phyloP scores from a whole-genome alignment of 2,797 vertebrate species.

The Chelonia mydas region DNA sequence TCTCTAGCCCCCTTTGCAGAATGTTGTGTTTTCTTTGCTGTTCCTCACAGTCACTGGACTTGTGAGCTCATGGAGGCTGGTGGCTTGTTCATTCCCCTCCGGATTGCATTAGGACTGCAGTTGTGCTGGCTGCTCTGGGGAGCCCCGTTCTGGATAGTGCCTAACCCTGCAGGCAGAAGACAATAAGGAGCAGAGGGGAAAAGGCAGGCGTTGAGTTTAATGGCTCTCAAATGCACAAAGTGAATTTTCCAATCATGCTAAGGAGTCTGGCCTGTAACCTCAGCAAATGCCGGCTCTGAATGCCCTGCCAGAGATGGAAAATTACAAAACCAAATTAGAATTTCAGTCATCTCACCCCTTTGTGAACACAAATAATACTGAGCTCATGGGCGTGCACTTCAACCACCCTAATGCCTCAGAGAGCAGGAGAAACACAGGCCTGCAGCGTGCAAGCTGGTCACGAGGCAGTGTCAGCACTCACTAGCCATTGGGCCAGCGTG shows the following conservation, averaged over 20 bases:
- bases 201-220: background rate
- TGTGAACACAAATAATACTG: rapidly evolving
- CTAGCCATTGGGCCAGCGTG: background rate
- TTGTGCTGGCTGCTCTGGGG: background rate
- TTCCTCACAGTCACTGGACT: background rate
- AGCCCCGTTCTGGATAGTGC: background rate
- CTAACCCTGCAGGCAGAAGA: background rate
- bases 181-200: background rate
- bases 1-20: background rate
- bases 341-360: background rate
- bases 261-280: background rate
- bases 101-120: background rate
- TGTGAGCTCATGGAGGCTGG: background rate
- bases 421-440: background rate
- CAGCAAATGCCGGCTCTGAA: background rate
- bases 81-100: background rate
- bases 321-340: background rate
- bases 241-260: background rate
- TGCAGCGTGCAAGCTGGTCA: no score
- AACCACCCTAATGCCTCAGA: background rate
- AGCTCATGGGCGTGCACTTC: background rate
- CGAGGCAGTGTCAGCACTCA: no score
- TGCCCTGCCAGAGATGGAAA: background rate
- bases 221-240: background rate
- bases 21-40: background rate